Base-by-base conservation (phyloP, 1,140 invertebrate genomes). In the Patella vulgata region DNA sequence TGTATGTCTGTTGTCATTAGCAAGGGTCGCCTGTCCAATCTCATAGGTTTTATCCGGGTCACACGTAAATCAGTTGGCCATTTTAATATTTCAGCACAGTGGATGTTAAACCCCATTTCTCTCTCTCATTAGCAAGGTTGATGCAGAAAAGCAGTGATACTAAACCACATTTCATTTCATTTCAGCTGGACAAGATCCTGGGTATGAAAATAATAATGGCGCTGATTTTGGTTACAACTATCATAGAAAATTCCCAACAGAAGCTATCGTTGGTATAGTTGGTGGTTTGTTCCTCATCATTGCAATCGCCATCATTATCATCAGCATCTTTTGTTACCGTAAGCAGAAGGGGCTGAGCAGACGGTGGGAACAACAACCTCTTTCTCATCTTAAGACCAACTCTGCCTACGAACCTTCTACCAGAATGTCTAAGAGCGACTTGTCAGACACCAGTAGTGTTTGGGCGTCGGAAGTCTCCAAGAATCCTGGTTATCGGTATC, bases 251-350 rank as follows among this genome's bases (percentile, higher is more conserved):
- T 47, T 77, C 48, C 53, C 60, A n/a, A 70, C 70, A 33, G 58
- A 66, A 39, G 51, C 42, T 6, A 65, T 74, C 40, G 61, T 71
- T 43, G 66, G 58, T 30, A 71, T 77, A n/a, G 66, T 77, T 36
- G 72, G 60, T 4, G 68, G 58, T n/a, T 58, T 70, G 19, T 73
- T 73, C 63, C 47, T 39, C 9, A 23, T 73, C 19, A 58, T 64
- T 19, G 0, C 70, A 9, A 51, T 71, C 11, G 55, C 73, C 9
- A 55, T 68, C n/a, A 59, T 63, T 17, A 58, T 64, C 23, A 42
- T 70, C 23, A 47, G 68, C 48, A 25, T 68, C 28, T 46, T 52
- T 21, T 74, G 63, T 42, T 64, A 63, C 40, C 53, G 65, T 19
- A 59, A 40, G 23, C 63, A 60, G 27, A 56, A 66, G 39, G 72